Base-by-base conservation (phyloP, 2,888 invertebrate genomes). In the Lordiphosa andalusiaca region DNA sequence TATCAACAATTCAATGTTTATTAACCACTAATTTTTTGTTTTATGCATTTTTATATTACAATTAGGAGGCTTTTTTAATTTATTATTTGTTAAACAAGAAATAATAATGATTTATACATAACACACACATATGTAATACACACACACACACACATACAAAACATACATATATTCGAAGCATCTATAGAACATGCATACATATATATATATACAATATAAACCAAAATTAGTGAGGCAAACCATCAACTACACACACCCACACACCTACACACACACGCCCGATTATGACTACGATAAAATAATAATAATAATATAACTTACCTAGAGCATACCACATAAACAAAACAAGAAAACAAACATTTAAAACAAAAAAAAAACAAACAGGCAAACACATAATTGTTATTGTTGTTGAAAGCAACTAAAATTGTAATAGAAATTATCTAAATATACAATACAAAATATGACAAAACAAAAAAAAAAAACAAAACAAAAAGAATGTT, bases 391-490 rank as follows among this genome's bases (percentile, higher is more conserved):
- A 68, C 82, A 78, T 84, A 80, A 80, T 80, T 80, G 80, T 80
- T 80, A 85, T 80, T 80, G 80, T 80, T 85, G 80, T 80, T 80
- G 62, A 85, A 80, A 59, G 80, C 80, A 85, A 80, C 85, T 85
- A 68, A 85, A 80, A 80, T 73, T 80, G 85, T 80, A 80, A 80
- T 80, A 80, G 85, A 83, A 64, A 83, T 85, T 76, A 85, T 80
- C 81, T 81, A 84, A 80, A 80, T 80, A 85, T 84, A 78, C 80
- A 23, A 82, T 76, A 76, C 59, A 49, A 65, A 39, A 67, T 59
- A 67, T 49, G 49, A 63, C 56, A 56, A 56, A 46, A 63, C 48
- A 53, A 56, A 46, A 53, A 47, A 60, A 58, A 60, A 54, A 46
- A 63, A 48, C 53, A 56, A 46, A 53, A 47, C 51, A 58, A 60